phyloP scores from a whole-genome alignment of 1,140 invertebrate genomes.

The Calliopsis andreniformis region DNA sequence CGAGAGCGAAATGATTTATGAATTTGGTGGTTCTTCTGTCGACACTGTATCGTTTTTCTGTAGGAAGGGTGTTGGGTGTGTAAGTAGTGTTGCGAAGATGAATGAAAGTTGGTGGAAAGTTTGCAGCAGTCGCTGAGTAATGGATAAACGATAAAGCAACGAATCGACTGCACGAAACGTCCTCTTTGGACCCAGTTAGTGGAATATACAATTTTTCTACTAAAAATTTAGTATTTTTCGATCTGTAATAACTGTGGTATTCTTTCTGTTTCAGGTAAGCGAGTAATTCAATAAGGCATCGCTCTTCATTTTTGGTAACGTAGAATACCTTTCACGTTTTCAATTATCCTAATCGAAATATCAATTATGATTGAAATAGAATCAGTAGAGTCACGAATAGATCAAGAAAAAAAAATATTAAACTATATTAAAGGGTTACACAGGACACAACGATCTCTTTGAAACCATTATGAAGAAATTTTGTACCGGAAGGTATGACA shows the following conservation, averaged over 20 bases:
- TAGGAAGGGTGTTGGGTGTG: not conserved
- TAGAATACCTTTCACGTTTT: not conserved
- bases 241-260: not conserved
- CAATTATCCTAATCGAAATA: no score
- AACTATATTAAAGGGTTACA: no score
- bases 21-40: constrained; percentile 24
- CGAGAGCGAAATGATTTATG: constrained; percentile 45
- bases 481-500: not conserved
- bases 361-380: no score
- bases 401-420: no score
- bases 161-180: constrained; percentile 16
- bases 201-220: no score
- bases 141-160: constrained; percentile 44
- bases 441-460: not conserved
- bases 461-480: constrained; percentile 10
- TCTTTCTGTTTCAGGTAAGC: constrained; percentile 35
- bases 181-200: not conserved
- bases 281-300: no score
- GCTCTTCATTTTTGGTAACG: not conserved
- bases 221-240: no score
- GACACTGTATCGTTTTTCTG: not conserved
- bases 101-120: constrained; percentile 36
- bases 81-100: constrained; percentile 16
- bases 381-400: no score
- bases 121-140: constrained; percentile 25